Percentiles rank a stretch among this genome's conserved stretches.
Evolutionary conservation across 2,888 invertebrate genomes (phyloP).

Genomic region (Chymomyza amoena): DNA sequence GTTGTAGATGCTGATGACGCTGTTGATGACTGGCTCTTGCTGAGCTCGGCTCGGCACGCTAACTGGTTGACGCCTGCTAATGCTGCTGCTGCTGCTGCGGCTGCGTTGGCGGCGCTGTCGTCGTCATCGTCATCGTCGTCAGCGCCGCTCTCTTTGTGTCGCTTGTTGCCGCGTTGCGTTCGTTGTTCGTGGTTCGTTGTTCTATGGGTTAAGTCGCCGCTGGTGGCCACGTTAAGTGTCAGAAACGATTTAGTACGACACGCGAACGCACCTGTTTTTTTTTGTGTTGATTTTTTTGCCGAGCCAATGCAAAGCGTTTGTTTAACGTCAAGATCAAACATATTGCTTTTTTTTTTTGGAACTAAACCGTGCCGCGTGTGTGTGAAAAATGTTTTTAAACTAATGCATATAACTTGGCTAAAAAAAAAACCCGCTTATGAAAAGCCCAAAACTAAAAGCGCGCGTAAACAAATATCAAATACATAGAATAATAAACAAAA

Average conservation of each 20-base stretch:
- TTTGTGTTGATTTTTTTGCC: constrained; percentile 46
- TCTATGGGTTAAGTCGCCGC: constrained; percentile 66
- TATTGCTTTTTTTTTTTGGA: background rate
- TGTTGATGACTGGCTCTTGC: constrained; percentile 28
- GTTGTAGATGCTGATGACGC: constrained; percentile 34
- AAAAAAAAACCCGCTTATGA: constrained; percentile 12
- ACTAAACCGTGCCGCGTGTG: background rate
- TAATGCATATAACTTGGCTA: constrained; percentile 3
- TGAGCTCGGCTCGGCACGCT: constrained; percentile 43
- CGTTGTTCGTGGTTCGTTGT: constrained; percentile 14
- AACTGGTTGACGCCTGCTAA: background rate
- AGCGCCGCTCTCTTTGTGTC: background rate
- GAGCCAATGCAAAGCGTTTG: constrained; percentile 12
- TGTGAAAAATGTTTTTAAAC: constrained; percentile 2
- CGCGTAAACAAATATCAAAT: background rate
- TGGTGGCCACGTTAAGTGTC: constrained; percentile 77
- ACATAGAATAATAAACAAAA: background rate
- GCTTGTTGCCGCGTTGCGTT: background rate
- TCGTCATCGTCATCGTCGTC: background rate
- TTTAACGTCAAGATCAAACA: background rate
- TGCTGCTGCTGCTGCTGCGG: background rate
- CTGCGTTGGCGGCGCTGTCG: constrained; percentile 7
- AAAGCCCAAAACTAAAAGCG: background rate
- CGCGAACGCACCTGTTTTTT: constrained; percentile 71
- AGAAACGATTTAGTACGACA: constrained; percentile 76